phyloP scores from a whole-genome alignment of 2,888 invertebrate species.

The Doris montereyensis region DNA sequence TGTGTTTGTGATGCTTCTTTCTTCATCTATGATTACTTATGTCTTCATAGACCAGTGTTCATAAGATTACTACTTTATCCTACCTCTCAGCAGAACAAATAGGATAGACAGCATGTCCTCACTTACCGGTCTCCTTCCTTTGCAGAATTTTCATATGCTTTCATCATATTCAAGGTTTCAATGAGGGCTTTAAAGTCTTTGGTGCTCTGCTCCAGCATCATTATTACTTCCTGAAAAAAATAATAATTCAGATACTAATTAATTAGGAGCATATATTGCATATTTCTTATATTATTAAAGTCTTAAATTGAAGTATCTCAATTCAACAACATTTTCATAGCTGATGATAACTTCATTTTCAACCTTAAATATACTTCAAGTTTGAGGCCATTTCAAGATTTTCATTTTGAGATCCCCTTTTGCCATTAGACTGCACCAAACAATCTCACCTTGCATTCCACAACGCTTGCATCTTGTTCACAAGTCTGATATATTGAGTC shows the following conservation, averaged over 20 bases:
- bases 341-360: too few species aligned
- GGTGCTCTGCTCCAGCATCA: constrained; percentile 94
- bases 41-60: not conserved
- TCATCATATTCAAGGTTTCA: constrained; percentile 93
- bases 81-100: not conserved
- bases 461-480: constrained; percentile 92
- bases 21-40: not conserved
- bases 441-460: constrained; percentile 82
- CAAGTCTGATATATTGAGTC: constrained; percentile 97
- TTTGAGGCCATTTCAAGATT: too few species aligned
- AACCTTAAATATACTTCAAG: too few species aligned
- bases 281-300: too few species aligned
- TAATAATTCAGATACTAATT: not conserved
- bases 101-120: not conserved
- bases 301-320: too few species aligned
- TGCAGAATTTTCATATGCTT: constrained; percentile 92
- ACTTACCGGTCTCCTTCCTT: constrained; percentile 76
- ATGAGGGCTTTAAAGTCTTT: constrained; percentile 94
- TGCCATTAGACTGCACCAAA: not conserved
- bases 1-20: too few species aligned
- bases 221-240: constrained; percentile 84
- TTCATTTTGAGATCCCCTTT: too few species aligned
- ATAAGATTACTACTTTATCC: not conserved
- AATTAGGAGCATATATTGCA: too few species aligned
- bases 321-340: too few species aligned